Evolutionary conservation across 2,888 invertebrate genomes (phyloP).

Genomic region (Siphonodentalium dalli): DNA sequence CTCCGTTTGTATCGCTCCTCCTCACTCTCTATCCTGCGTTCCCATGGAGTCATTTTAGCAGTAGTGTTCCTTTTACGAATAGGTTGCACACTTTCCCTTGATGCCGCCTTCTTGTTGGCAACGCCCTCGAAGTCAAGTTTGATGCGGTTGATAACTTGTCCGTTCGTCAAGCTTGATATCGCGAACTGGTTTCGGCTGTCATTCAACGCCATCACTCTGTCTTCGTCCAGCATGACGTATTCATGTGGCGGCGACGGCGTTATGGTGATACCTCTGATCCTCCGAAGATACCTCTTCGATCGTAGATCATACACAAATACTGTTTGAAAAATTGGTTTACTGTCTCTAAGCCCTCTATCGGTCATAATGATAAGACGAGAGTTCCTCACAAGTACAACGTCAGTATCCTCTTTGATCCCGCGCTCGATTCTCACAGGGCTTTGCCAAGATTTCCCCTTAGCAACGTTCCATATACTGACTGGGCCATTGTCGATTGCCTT

Average conservation of each 20-base stretch:
- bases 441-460: constrained; percentile 49
- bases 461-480: constrained; percentile 60
- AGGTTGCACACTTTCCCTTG: constrained; percentile 25
- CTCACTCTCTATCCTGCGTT: constrained; percentile 49
- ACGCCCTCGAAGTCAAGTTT: constrained; percentile 48
- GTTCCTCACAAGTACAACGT: constrained; percentile 55
- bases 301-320: constrained; percentile 56
- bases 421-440: constrained; percentile 51
- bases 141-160: constrained; percentile 52
- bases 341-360: constrained; percentile 52
- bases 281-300: constrained; percentile 48
- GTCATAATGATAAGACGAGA: constrained; percentile 55
- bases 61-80: constrained; percentile 35
- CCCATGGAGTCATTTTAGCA: constrained; percentile 59
- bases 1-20: constrained; percentile 42
- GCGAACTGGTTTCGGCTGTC: constrained; percentile 59
- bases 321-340: constrained; percentile 54
- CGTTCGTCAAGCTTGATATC: constrained; percentile 56
- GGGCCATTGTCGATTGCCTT: constrained; percentile 56
- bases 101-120: constrained; percentile 27
- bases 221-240: constrained; percentile 54
- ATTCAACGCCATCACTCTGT: constrained; percentile 55
- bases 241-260: constrained; percentile 57
- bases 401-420: constrained; percentile 52
- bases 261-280: constrained; percentile 53